Conservation (phyloP, 2,797 vertebrate species). For the Rhodeus uyekii region DNA sequence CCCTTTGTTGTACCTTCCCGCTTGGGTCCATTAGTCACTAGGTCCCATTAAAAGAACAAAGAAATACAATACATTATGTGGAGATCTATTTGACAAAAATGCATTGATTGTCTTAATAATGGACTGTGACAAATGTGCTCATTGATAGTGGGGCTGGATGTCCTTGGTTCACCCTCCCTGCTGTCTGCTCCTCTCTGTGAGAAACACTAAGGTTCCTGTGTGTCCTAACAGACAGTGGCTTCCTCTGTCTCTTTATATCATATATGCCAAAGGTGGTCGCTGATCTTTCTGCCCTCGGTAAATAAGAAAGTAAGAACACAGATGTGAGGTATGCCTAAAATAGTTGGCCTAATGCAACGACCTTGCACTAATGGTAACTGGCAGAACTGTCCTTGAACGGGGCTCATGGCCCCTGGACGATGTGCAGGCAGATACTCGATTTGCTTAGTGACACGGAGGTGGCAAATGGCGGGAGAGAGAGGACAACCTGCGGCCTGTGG, state of each 20-base stretch:
- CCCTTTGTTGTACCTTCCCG: slow-evolving; percentile 65
- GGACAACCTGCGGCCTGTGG: slow-evolving; percentile 35
- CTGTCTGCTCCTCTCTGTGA: slow-evolving; percentile 34
- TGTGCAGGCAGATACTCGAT: slow-evolving; percentile 60
- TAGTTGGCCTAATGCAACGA: slow-evolving; percentile 63
- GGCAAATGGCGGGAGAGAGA: slow-evolving; percentile 59
- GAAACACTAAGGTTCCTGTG: slow-evolving; percentile 68
- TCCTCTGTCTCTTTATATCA: slow-evolving; percentile 65
- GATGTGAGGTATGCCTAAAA: slow-evolving; percentile 68
- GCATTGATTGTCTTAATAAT: slow-evolving; percentile 76
- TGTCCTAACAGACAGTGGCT: slow-evolving; percentile 63
- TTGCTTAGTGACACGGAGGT: slow-evolving; percentile 62
- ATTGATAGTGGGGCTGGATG: slow-evolving; percentile 67
- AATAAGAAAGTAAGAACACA: slow-evolving; percentile 60
- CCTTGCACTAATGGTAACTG: slow-evolving; percentile 70
- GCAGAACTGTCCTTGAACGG: slow-evolving; percentile 67
- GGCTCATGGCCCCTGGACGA: slow-evolving; percentile 55
- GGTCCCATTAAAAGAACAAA: slow-evolving; percentile 70
- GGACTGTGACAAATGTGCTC: slow-evolving; percentile 71
- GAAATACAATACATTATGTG: slow-evolving; percentile 64
- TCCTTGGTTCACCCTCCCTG: slow-evolving; percentile 67
- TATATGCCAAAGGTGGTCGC: slow-evolving; percentile 66
- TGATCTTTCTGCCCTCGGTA: slow-evolving; percentile 53
- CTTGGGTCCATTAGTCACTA: slow-evolving; percentile 68
- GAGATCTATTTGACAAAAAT: slow-evolving; percentile 71